Base-by-base conservation (phyloP, 2,888 invertebrate genomes). In the Agrochola lychnidis region DNA sequence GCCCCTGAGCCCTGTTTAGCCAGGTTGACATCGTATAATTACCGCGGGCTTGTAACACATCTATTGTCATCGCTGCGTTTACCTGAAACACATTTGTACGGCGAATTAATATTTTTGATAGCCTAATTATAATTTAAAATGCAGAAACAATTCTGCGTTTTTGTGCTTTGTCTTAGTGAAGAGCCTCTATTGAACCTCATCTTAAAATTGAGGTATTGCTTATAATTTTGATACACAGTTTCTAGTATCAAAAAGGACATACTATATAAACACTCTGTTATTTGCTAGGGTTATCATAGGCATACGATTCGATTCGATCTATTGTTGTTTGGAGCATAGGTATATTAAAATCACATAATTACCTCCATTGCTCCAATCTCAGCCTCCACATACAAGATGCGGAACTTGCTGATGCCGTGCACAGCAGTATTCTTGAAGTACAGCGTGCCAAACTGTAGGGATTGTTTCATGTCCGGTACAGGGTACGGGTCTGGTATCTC, bases 401-500 rank as follows among this genome's bases (percentile, higher is more conserved):
- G 97, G 92, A 99, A 98, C 90, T 98, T 98, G 84, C 98, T 98
- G 76, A 99, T 94, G 2, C 99, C 99, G 88, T 98, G 97, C 0
- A 98, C 97, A 73, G 97, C 97, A 10, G 98, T 97, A 82, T 98
- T 97, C 89, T 97, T 97, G 93, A 99, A 98, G 86, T 97, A 96
- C 92, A 99, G 97, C 14, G 97, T 98, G 53, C 97, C 97, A 83
- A 98, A 97, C 4, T 98, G 97, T 80, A 98, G 97, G 56, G 97
- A 97, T 88, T 98, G 98, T 74, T 97, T 97, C 94, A 98, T 97
- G 85, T 98, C 97, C 0, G 98, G 98, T 42, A 99, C 97, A 1
- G 97, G 94, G 95, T 98, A 97, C 0, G 99, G 99, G 91, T 99
- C 99, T 0, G 98, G 98, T 71, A 99, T 97, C 1, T 98, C 97